phyloP scores from a whole-genome alignment of 2,888 invertebrate genomes.

The Pelosia muscerda region DNA sequence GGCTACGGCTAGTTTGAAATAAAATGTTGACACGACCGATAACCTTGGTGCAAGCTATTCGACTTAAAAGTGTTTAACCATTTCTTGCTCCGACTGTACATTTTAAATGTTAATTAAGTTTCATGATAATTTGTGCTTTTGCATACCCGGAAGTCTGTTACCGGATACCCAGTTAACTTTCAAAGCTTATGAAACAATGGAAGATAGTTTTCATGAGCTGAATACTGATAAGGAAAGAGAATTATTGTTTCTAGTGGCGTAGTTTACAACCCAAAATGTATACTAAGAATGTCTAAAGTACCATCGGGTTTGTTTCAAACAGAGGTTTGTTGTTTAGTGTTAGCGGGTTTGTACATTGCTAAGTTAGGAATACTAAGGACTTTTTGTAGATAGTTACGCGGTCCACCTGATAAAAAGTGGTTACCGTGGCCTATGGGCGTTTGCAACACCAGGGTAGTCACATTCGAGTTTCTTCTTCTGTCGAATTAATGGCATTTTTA shows the following conservation, averaged over 20 bases:
- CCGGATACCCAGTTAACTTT: conserved; percentile 35
- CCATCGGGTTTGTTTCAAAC: background rate
- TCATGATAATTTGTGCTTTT: conserved; percentile 45
- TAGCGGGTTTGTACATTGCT: too few relatives aligned
- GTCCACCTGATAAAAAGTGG: too few relatives aligned
- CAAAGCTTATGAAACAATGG: conserved; percentile 25
- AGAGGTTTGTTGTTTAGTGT: background rate
- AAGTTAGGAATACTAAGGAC: too few relatives aligned
- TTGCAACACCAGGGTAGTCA: too few relatives aligned
- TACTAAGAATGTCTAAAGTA: background rate
- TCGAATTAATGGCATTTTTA: too few relatives aligned
- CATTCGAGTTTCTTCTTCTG: too few relatives aligned
- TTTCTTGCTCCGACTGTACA: conserved; percentile 25
- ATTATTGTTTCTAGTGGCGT: background rate
- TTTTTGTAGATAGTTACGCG: too few relatives aligned
- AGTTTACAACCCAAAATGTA: background rate
- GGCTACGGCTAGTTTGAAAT: too few relatives aligned
- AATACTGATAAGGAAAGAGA: conserved; percentile 12
- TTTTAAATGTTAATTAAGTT: conserved; percentile 58
- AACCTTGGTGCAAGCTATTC: too few relatives aligned
- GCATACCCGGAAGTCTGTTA: conserved; percentile 38
- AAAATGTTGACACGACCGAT: too few relatives aligned
- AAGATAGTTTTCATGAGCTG: conserved; percentile 15
- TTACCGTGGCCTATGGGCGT: too few relatives aligned
- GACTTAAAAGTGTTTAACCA: too few relatives aligned